Evolutionary conservation across 2,888 invertebrate genomes (phyloP), one percentile per base, ranked within the genome.

Genomic region (Agrotis ipsilon): DNA sequence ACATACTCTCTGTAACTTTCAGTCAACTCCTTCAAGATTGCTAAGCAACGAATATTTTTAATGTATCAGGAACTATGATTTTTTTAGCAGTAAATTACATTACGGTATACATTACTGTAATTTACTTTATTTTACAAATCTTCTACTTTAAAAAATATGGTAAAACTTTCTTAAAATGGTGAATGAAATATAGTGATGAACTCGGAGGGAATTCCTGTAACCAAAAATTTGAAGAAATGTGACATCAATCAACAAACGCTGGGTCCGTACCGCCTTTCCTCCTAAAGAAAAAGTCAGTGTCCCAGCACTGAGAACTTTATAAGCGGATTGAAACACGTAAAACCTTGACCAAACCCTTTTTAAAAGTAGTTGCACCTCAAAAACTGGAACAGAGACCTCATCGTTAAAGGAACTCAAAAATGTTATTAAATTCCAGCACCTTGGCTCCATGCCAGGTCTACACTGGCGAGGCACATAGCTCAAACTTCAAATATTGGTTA

Each of bases 401-500:
- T 59, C 58, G 21, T 62, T 63, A 60, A 59, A 66, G 65, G 78
- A 51, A 62, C 54, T 69, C 60, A 55, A 78, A 78, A 63, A 61
- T 52, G 57, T 61, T 67, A 71, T 68, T 63, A 66, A 72, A 78
- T 68, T 19, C 46, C 49, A 18, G 13, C 21, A 52, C 18, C 52
- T 52, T 74, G 77, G 77, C 79, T 1, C 2, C 13, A 9, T 7
- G 80, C 78, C 80, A 80, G 67, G 16, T 27, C 32, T n/a, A 19
- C 2, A 58, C 39, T 49, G 54, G 54, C 63, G 46, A 21, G 46
- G n/a, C 39, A 24, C 65, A 57, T 58, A 71, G 68, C 73, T 69
- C 66, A 81, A 78, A 74, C 74, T 77, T 69, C 66, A 81, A 78
- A 74, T 78, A 81, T 80, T 66, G 81, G 76, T 76, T 78, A 62